phyloP scores from a whole-genome alignment of 2,113 vertebrate species.

The Dipodomys ordii region DNA sequence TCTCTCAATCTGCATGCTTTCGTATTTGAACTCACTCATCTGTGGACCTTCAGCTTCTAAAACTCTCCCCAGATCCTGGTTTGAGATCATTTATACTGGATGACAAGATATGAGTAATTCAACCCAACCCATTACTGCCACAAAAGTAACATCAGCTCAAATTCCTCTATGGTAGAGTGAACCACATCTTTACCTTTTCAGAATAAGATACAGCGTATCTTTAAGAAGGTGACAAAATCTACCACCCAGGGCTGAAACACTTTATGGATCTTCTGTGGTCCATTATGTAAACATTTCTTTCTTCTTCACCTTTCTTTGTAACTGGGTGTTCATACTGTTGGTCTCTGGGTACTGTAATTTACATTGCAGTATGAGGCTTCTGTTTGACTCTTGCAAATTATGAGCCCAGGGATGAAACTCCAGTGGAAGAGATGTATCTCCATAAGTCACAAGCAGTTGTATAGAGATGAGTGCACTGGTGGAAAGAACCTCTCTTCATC shows the following conservation, averaged over 20 bases:
- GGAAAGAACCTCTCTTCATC: conserved; percentile 67
- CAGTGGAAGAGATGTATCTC: conserved; percentile 61
- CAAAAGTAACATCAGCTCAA: not conserved
- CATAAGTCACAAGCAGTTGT: conserved; percentile 63
- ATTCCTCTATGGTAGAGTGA: not conserved
- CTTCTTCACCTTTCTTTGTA: conserved; percentile 65
- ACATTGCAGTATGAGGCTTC: conserved; percentile 67
- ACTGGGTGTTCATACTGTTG: conserved; percentile 53
- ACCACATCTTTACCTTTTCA: conserved; percentile 22
- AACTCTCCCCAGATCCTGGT: not conserved
- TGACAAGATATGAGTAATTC: conserved; percentile 2
- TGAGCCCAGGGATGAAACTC: conserved; percentile 54
- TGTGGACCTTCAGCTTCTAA: conserved; percentile 18
- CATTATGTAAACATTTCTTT: conserved; percentile 71
- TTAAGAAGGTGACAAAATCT: conserved; percentile 20
- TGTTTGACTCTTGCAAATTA: conserved; percentile 70
- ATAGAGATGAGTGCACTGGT: conserved; percentile 44
- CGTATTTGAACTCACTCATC: not conserved
- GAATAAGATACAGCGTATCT: not conserved
- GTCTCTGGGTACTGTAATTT: conserved; percentile 68
- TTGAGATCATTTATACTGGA: not conserved
- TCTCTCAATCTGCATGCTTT: not conserved
- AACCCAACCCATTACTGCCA: not conserved
- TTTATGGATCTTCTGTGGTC: conserved; percentile 59
- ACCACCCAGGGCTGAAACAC: not conserved